Percentiles rank a stretch among this genome's conserved stretches.
phyloP scores from a whole-genome alignment of 2,113 vertebrate genomes.

The Argyrosomus japonicus region DNA sequence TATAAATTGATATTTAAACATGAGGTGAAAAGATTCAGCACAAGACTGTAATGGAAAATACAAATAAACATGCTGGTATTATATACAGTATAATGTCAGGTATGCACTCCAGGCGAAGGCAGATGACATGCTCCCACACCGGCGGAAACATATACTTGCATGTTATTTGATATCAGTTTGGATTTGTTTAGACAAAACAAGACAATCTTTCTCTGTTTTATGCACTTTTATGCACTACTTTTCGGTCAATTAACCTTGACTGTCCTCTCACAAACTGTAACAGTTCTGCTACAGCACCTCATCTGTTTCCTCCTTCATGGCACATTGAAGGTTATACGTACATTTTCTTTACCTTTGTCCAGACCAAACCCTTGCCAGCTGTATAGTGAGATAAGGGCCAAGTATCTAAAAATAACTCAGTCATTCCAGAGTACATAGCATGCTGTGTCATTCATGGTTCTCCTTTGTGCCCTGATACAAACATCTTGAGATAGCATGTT shows the following conservation, averaged over 20 bases:
- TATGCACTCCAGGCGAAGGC: neutral
- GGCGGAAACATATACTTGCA: neutral
- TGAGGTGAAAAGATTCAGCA: constrained; percentile 43
- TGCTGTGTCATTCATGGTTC: constrained; percentile 64
- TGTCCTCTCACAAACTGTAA: constrained; percentile 18
- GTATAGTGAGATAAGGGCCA: constrained; percentile 74
- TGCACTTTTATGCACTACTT: constrained; percentile 13
- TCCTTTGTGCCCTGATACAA: constrained; percentile 58
- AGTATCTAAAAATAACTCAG: constrained; percentile 72
- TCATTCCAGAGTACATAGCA: constrained; percentile 52
- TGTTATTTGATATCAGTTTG: neutral
- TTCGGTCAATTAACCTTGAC: constrained; percentile 40
- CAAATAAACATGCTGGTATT: constrained; percentile 58
- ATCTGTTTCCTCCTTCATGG: constrained; percentile 44
- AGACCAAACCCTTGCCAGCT: constrained; percentile 52
- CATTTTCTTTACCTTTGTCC: constrained; percentile 69
- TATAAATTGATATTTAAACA: constrained; percentile 71
- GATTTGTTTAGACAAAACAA: constrained; percentile 10
- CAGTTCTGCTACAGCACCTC: neutral
- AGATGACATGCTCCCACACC: neutral
- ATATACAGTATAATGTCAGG: constrained; percentile 52
- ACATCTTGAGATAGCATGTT: constrained; percentile 61
- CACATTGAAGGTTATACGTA: constrained; percentile 61
- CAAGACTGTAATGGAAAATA: constrained; percentile 57
- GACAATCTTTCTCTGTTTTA: constrained; percentile 9